Evolutionary conservation across 2,888 invertebrate species (phyloP).

Genomic region (Pristionchus arcanus): DNA sequence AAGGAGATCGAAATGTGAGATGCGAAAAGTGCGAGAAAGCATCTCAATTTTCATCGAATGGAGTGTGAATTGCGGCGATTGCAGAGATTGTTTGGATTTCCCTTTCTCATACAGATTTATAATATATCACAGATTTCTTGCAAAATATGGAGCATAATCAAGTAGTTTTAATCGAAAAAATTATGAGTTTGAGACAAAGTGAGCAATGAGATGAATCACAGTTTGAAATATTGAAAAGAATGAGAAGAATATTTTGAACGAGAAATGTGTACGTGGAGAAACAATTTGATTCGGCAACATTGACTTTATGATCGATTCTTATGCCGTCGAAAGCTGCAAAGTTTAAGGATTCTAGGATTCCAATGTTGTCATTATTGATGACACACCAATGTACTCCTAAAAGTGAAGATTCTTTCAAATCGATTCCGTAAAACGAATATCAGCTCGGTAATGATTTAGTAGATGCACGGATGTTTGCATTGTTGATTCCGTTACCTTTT

Average conservation of each 20-base stretch:
- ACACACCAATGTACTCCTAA: too few relatives aligned
- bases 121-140: not conserved
- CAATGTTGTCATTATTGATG: too few relatives aligned
- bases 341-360: too few relatives aligned
- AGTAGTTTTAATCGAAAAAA: too few relatives aligned
- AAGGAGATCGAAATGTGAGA: not conserved
- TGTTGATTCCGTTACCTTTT: not conserved
- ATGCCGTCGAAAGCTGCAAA: not conserved
- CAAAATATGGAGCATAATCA: not conserved
- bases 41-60: not conserved
- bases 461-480: not conserved
- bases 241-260: not conserved
- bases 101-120: not conserved
- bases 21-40: not conserved
- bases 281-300: not conserved
- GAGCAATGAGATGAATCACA: not conserved
- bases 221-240: not conserved
- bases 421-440: too few relatives aligned
- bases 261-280: not conserved
- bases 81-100: not conserved
- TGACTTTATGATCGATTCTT: not conserved
- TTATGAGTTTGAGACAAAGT: not conserved
- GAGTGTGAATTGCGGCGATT: conserved; percentile 16
- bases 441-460: not conserved
- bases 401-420: too few relatives aligned